Evolutionary conservation across 2,888 invertebrate species (phyloP), one percentile per base, ranked within the genome.

Genomic region (Troides aeacus): DNA sequence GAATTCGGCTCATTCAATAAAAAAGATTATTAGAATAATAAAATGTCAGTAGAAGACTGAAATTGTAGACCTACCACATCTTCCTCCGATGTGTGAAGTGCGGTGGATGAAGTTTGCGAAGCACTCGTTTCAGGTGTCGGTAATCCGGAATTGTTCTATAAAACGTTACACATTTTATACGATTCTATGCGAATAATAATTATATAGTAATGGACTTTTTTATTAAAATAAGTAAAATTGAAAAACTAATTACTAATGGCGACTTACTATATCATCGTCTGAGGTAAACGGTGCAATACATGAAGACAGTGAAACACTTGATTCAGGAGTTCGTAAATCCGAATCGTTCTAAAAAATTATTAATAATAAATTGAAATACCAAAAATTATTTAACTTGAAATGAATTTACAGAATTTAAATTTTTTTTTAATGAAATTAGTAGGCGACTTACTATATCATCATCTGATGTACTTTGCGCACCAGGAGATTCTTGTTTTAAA

Each of bases 251-350:
- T 21, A 2, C 18, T n/a, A 3, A 53, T 53, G 46, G 15, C 2
- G n/a, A 53, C 53, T 53, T 53, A 53, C 53, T 18, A 53, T 53
- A 7, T 53, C 53, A 53, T 53, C 53, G n/a, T 53, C 53, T n/a
- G 53, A 53, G 18, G 53, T 53, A 53, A n/a, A 18, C n/a, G 53
- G 53, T 18, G 53, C 53, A 53, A 7, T 53, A n/a, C 18, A n/a
- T n/a, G 53, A 53, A 53, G 53, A 53, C 53, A 53, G n/a, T 18
- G 53, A 53, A n/a, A n/a, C 53, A 53, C 53, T 53, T 53, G 53
- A 53, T 53, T n/a, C 53, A 53, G 53, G 53, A 53, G 53, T 53
- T 53, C 7, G 18, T n/a, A 53, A 53, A 53, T 53, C 53, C 8
- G 53, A 53, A n/a, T 8, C 8, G 53, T 53, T 53, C 53, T 53